Evolutionary conservation across 2,888 invertebrate species (phyloP).

Genomic region (Polyommatus iphigenia): DNA sequence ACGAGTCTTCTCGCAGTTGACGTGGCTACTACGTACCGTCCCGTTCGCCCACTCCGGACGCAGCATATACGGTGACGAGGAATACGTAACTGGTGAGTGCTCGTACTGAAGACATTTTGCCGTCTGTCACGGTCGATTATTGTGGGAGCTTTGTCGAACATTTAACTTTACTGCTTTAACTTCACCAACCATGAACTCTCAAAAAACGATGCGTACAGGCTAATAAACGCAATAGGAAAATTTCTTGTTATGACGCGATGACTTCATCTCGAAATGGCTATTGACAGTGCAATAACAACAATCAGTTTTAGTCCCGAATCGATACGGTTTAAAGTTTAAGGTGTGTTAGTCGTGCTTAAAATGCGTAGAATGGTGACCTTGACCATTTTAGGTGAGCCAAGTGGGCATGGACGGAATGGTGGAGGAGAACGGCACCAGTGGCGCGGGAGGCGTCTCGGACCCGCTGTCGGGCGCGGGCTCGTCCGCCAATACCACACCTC

Average conservation of each 20-base stretch:
- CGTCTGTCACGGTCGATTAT: constrained; percentile 76
- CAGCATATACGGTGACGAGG: constrained; percentile 96
- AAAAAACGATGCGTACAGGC: constrained; percentile 61
- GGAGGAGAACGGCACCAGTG: constrained; percentile 89
- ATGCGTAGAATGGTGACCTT: constrained; percentile 76
- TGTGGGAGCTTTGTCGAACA: constrained; percentile 70
- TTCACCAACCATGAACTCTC: constrained; percentile 49
- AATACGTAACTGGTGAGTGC: constrained; percentile 96
- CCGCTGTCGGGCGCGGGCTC: constrained; percentile 62
- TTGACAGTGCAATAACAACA: constrained; percentile 57
- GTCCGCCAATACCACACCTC: constrained; percentile 60
- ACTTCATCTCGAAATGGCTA: constrained; percentile 63
- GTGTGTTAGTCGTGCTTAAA: constrained; percentile 59
- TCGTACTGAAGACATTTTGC: constrained; percentile 78
- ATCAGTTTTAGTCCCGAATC: constrained; percentile 47
- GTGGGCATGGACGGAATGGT: constrained; percentile 94
- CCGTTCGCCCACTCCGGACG: constrained; percentile 95
- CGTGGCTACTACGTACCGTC: constrained; percentile 96
- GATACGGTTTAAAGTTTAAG: constrained; percentile 50
- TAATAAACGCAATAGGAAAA: constrained; percentile 72
- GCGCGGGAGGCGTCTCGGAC: constrained; percentile 65
- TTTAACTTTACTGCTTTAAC: constrained; percentile 47
- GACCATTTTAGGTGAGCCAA: constrained; percentile 83
- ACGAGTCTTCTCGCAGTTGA: constrained; percentile 93
- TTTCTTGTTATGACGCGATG: constrained; percentile 68